A percentile compares a stretch with the other conserved stretches of the same genome.
phyloP scores from a whole-genome alignment of 2,888 invertebrate genomes.

The Lasioglossum leucozonium region DNA sequence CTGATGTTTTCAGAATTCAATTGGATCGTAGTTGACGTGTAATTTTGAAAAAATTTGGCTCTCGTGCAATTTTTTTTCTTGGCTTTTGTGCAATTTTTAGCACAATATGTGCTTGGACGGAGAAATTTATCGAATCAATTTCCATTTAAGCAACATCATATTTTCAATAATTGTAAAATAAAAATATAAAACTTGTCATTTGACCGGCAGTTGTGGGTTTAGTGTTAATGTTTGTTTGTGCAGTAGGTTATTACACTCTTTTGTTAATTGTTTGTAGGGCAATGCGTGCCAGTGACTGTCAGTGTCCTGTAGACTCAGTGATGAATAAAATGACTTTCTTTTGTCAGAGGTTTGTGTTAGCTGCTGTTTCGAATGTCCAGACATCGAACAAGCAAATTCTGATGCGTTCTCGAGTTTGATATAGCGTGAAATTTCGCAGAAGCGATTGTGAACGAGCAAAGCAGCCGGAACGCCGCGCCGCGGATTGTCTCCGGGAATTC shows the following conservation, averaged over 20 bases:
- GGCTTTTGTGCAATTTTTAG: no score
- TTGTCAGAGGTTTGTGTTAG: not conserved
- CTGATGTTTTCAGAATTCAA: not conserved
- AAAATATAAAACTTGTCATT: no score
- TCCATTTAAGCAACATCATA: no score
- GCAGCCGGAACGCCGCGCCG: not conserved
- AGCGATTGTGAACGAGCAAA: not conserved
- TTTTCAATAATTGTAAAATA: no score
- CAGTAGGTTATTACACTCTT: not conserved
- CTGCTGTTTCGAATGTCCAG: not conserved
- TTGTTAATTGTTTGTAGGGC: not conserved
- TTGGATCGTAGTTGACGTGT: not conserved
- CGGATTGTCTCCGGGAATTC: constrained; percentile 3
- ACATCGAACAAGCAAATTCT: not conserved
- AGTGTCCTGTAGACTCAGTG: not conserved
- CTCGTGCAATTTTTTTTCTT: no score
- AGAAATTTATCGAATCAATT: no score
- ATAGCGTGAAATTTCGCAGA: constrained; percentile 3
- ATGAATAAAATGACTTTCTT: not conserved
- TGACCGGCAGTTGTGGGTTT: no score
- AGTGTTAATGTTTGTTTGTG: not conserved
- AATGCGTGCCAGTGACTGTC: not conserved
- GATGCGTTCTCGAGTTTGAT: not conserved
- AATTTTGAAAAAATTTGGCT: not conserved
- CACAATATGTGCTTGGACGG: no score